Percentiles rank a stretch among this genome's conserved stretches.
phyloP scores from a whole-genome alignment of 2,888 invertebrate genomes.

The Lumbricus terrestris region DNA sequence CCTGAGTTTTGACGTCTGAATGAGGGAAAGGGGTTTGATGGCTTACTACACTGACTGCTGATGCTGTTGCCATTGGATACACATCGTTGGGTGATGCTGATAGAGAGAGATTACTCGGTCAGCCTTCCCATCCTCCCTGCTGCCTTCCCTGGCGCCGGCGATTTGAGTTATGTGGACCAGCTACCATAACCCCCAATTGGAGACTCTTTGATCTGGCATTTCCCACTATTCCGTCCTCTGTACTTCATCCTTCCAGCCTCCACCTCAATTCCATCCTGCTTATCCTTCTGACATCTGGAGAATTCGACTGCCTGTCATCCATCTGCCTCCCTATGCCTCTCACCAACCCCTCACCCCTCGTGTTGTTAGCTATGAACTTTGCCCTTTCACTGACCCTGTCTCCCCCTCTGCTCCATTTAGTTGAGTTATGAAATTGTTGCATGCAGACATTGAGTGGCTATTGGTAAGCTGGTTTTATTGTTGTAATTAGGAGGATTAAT shows the following conservation, averaged over 20 bases:
- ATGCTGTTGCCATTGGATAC: background rate
- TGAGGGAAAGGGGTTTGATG: background rate
- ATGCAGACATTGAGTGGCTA: background rate
- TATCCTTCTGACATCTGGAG: background rate
- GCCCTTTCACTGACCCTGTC: background rate
- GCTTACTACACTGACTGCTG: background rate
- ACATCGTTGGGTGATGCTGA: background rate
- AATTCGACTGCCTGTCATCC: background rate
- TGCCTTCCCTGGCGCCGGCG: background rate
- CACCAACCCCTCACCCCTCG: background rate
- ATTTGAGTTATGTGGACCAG: background rate
- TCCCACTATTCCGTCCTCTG: background rate
- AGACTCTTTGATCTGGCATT: background rate
- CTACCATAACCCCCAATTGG: background rate
- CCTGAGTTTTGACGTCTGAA: background rate
- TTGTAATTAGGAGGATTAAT: background rate
- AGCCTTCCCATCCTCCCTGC: background rate
- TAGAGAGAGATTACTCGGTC: background rate
- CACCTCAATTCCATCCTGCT: background rate
- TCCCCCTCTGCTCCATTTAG: background rate
- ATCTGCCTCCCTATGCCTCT: background rate
- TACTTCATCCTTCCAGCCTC: background rate
- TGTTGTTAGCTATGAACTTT: background rate
- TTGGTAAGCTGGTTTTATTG: background rate
- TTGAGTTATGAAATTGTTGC: background rate